Evolutionary conservation across 2,113 vertebrate species (phyloP).

Genomic region (Microcebus ravelobensis): DNA sequence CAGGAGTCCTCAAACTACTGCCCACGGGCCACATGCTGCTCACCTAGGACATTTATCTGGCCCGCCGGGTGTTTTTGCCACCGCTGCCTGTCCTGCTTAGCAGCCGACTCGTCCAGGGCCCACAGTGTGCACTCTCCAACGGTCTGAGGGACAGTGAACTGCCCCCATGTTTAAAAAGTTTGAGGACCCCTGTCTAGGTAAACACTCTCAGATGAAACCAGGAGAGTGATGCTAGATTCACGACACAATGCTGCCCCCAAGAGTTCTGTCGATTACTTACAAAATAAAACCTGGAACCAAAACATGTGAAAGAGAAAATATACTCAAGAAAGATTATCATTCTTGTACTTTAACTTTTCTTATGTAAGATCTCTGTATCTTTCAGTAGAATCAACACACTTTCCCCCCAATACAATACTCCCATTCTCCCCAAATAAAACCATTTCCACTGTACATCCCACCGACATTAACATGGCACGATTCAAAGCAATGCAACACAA

Average conservation of each 20-base stretch:
- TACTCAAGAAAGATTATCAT: neutral
- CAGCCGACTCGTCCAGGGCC: too few relatives aligned
- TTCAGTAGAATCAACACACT: neutral
- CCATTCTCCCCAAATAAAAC: neutral
- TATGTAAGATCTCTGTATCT: neutral
- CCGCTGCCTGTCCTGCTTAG: too few relatives aligned
- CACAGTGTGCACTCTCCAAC: too few relatives aligned
- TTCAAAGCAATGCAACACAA: neutral
- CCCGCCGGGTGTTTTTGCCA: too few relatives aligned
- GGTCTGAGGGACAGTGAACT: too few relatives aligned
- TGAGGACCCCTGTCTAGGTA: neutral
- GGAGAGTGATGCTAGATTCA: neutral
- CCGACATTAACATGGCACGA: neutral
- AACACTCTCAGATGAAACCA: neutral
- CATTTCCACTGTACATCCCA: neutral
- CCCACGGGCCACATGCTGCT: too few relatives aligned
- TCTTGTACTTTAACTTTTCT: neutral
- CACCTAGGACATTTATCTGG: too few relatives aligned
- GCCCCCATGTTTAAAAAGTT: too few relatives aligned
- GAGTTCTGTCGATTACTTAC: neutral
- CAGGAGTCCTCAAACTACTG: too few relatives aligned
- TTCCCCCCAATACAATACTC: neutral
- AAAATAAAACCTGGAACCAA: slow-evolving; percentile 1
- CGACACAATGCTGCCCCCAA: neutral
- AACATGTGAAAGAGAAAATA: neutral